Evolutionary conservation across 2,888 invertebrate genomes (phyloP), one percentile per base, ranked within the genome.

Genomic region (Eupithecia insigniata): DNA sequence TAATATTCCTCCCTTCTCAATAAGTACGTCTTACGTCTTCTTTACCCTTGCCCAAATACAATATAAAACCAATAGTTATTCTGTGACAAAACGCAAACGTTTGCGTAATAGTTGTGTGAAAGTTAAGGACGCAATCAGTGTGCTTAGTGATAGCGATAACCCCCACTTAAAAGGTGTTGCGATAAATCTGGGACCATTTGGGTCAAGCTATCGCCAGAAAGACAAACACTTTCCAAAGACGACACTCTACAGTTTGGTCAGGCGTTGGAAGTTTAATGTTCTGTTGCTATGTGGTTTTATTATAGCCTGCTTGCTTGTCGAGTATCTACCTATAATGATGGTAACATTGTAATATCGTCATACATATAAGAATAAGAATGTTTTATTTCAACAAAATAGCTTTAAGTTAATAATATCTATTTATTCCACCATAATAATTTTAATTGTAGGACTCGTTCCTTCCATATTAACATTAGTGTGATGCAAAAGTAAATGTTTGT

Each of bases 61-160:
- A 32, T 32, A 36, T 39, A 39, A 51, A 8, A 51, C 2, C 10
- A 51, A 51, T n/a, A 43, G 7, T n/a, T 43, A 43, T 51, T 51
- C 46, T 51, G 46, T 51, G 22, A 51, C 62, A 84, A 88, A 88
- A 86, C 80, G 81, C 82, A 76, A 46, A 71, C 75, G 83, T 86
- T 90, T 90, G 85, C 89, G 88, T 85, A 90, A 90, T 81, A 79
- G 75, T 77, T 76, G 85, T 86, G 90, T 90, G 88, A 91, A 90
- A 90, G 89, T 85, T 79, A 80, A n/a, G 61, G 61, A 34, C 61
- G 22, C 84, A 88, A 89, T 87, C 85, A 82, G 81, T 85, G 74
- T 79, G 77, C 79, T 82, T 78, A 81, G 79, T 81, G 86, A 86
- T 87, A 87, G 79, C 77, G 84, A 86, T 85, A 87, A 85, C 82